Conservation (phyloP, 2,888 invertebrate genomes). For the Meteorus colon region DNA sequence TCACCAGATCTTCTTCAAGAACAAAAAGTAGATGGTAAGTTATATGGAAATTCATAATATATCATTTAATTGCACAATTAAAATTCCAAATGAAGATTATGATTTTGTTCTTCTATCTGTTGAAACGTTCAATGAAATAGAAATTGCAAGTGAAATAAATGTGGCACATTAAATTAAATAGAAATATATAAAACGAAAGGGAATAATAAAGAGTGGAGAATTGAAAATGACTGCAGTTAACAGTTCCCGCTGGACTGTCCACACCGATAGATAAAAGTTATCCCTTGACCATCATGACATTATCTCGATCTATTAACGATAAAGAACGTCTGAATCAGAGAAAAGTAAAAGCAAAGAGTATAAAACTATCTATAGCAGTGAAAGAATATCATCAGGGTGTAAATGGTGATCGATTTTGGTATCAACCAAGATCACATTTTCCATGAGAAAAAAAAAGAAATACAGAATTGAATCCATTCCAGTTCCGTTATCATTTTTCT, state of each 20-base stretch:
- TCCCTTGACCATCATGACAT: constrained; percentile 54
- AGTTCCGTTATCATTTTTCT: background rate
- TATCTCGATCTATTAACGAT: constrained; percentile 67
- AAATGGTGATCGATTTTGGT: background rate
- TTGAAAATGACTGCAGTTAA: constrained; percentile 66
- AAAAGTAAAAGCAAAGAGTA: constrained; percentile 50
- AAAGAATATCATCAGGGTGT: background rate
- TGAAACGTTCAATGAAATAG: too few species aligned
- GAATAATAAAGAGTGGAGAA: background rate
- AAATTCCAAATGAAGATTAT: too few species aligned
- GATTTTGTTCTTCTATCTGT: too few species aligned
- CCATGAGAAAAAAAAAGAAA: background rate
- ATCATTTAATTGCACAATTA: too few species aligned
- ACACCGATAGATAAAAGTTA: constrained; percentile 18
- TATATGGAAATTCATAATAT: background rate
- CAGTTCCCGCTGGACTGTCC: constrained; percentile 53
- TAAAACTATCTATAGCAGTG: background rate
- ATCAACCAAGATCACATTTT: background rate
- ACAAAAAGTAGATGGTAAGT: constrained; percentile 70
- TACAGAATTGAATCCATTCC: background rate
- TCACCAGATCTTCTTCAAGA: constrained; percentile 75
- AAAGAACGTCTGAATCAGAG: constrained; percentile 57
- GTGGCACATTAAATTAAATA: background rate
- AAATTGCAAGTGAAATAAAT: too few species aligned
- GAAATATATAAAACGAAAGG: background rate